Evolutionary conservation across 1,140 invertebrate species (phyloP).

Genomic region (Papilio polyxenes): DNA sequence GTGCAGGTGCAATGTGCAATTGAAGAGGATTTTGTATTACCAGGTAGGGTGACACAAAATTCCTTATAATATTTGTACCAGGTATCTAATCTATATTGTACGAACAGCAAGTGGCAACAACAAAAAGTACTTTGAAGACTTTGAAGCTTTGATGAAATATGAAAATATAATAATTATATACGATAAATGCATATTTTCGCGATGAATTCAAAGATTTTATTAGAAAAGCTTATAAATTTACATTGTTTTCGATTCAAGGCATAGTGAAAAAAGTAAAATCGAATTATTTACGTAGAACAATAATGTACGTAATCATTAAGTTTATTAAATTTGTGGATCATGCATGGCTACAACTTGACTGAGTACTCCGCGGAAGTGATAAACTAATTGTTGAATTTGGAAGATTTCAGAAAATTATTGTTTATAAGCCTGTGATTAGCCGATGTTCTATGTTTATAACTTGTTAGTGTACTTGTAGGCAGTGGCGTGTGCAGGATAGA

Average conservation of each 20-base stretch:
- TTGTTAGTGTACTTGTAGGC: neutral
- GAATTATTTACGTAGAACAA: conserved; percentile 17
- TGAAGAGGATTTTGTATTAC: conserved; percentile 1
- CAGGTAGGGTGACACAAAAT: neutral
- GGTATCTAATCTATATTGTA: neutral
- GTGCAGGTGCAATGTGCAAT: neutral
- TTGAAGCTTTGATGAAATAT: conserved; percentile 6
- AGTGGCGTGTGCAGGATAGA: conserved; percentile 13
- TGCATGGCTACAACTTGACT: neutral
- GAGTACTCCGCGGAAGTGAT: conserved; percentile 17
- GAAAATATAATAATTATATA: conserved; percentile 3
- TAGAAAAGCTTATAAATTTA: conserved; percentile 27
- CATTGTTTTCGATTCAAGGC: conserved; percentile 38
- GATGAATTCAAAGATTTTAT: conserved; percentile 7
- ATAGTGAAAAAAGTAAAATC: conserved; percentile 35
- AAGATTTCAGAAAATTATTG: conserved; percentile 1
- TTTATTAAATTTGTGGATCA: conserved; percentile 37
- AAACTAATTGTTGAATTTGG: conserved; percentile 22
- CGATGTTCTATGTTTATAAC: conserved; percentile 29
- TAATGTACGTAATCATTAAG: conserved; percentile 34
- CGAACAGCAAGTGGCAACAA: neutral
- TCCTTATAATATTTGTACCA: neutral
- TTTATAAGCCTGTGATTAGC: conserved; percentile 9
- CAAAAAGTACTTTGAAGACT: conserved; percentile 16
- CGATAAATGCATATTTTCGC: conserved; percentile 19